Percentiles rank a stretch among this genome's conserved stretches.
Conservation (phyloP, 2,113 vertebrate species). For the Monarcha castaneiventris region DNA sequence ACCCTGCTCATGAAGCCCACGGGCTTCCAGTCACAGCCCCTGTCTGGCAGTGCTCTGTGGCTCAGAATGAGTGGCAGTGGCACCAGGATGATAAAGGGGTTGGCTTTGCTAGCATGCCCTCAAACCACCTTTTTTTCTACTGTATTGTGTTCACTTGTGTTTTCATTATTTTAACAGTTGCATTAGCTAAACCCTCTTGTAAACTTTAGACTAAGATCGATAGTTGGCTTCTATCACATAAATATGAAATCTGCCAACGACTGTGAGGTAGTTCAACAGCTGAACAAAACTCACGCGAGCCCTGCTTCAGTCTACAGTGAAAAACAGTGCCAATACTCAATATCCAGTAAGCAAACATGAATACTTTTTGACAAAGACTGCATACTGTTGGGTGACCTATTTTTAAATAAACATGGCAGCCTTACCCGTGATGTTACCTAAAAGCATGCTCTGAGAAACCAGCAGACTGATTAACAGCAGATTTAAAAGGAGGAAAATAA, state of each 20-base stretch:
- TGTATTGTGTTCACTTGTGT: background rate
- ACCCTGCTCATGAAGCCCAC: background rate
- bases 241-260: background rate
- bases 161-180: background rate
- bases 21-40: background rate
- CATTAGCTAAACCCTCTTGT: background rate
- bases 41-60: background rate
- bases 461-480: conserved; percentile 7
- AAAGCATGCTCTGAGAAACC: conserved; percentile 34
- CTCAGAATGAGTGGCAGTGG: background rate
- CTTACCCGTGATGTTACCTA: background rate
- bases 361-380: conserved; percentile 7
- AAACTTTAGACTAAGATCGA: background rate
- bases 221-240: conserved; percentile 9
- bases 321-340: background rate
- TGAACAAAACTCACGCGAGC: conserved; percentile 15
- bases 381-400: conserved; percentile 42
- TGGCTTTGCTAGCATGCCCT: background rate
- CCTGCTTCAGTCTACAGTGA: background rate
- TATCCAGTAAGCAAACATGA: conserved; percentile 10
- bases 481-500: conserved; percentile 43
- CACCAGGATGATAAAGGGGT: background rate
- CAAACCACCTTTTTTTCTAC: background rate
- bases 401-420: conserved; percentile 59
- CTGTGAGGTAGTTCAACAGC: conserved; percentile 22